A percentile compares a stretch with the other conserved stretches of the same genome.
Evolutionary conservation across 2,113 vertebrate species (phyloP).

Genomic region (Micronycteris hirsuta): DNA sequence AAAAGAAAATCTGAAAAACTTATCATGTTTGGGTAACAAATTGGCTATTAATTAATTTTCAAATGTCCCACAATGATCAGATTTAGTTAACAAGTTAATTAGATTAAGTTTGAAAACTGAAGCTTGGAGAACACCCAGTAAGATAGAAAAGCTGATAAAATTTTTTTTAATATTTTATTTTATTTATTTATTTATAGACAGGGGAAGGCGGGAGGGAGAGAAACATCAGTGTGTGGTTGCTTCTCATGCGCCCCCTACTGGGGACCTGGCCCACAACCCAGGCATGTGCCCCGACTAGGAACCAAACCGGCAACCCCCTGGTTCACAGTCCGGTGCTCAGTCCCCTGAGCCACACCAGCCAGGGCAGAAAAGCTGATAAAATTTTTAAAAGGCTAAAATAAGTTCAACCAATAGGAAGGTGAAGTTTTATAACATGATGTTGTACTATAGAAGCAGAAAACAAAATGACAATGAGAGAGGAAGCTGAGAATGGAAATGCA

Average conservation of each 20-base stretch:
- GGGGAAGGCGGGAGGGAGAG: no score
- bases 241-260: no score
- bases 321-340: no score
- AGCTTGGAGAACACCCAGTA: not conserved
- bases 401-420: not conserved
- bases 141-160: constrained; percentile 1
- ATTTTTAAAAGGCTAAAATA: not conserved
- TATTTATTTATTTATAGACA: no score
- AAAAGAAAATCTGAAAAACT: not conserved
- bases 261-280: no score
- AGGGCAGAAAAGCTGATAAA: not conserved
- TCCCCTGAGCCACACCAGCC: no score
- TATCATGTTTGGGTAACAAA: not conserved
- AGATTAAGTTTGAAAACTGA: not conserved
- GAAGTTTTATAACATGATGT: not conserved
- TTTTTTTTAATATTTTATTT: no score
- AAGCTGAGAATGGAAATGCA: not conserved
- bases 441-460: not conserved
- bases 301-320: no score
- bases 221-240: no score
- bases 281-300: no score
- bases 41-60: not conserved
- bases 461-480: not conserved
- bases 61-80: not conserved
- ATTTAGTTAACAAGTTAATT: not conserved